Base-by-base conservation (phyloP, 2,113 vertebrate species). In the Hydropotes inermis region DNA sequence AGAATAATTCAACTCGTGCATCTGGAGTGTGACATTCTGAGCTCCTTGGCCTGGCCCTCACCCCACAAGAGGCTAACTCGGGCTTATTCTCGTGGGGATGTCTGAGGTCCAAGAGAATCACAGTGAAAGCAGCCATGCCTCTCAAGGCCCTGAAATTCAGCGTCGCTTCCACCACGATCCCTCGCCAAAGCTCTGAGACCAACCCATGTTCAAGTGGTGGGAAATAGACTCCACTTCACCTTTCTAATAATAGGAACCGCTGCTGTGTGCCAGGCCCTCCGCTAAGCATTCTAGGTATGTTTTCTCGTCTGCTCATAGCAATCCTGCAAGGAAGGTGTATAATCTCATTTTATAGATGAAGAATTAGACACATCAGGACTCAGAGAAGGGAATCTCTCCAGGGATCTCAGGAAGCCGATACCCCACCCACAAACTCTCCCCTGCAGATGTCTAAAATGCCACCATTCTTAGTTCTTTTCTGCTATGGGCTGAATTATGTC, bases 131-230 rank as follows among this genome's bases (percentile, higher is more conserved):
- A 13, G 12, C 11, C 28, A 17, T 5, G 16, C 57, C 17, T 17
- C 43, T 43, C 21, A 47, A 58, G 19, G 39, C 58, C 33, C 54
- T 39, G 27, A 50, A 39, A 16, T 33, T 16, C 57, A 60, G 45
- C 30, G 83, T 50, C 6, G 14, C 47, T 28, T 28, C 30, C 3
- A 4, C n/a, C n/a, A 17, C n/a, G 13, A 30, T 57, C 33, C 58
- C 6, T 2, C 2, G 54, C 52, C 15, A 9, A 76, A 61, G 45
- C 55, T 25, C 17, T 0, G 6, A 78, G 67, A 36, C 52, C 45
- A 15, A 19, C 47, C 1, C 0, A 1, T 1, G 3, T 30, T 39
- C 28, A 10, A 13, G 47, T 10, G 36, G 1, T 1, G 16, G 45
- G 36, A 55, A 92, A 27, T 39, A 39, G 79, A 33, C 30, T 28